Base-by-base conservation (phyloP, 2,113 vertebrate genomes). In the Myxocyprinus asiaticus region DNA sequence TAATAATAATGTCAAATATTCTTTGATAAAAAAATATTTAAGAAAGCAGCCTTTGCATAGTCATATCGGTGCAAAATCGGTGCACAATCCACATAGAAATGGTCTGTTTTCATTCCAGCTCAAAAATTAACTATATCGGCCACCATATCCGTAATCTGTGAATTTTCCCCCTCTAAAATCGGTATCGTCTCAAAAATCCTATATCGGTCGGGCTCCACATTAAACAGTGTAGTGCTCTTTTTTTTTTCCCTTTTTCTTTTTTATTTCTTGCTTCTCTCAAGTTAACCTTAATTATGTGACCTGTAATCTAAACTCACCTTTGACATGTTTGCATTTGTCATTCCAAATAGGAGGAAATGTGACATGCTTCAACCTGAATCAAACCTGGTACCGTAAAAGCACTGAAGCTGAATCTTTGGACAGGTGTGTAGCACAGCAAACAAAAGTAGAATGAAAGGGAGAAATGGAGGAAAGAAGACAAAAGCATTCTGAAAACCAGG, bases 351-450 rank as follows among this genome's bases (percentile, higher is more conserved):
- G 11, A 7, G 6, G 42, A 12, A 1, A 69, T 9, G 2, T 14
- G 7, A 56, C 51, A 7, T 22, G 66, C 2, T 50, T 6, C 22
- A 33, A 33, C 22, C 22, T 33, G 22, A 33, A 33, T 67, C 1
- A 9, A 22, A 22, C 22, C 0, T 2, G 3, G 55, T n/a, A 7
- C 14, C 5, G 11, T 58, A 33, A 58, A 58, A 70, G 22, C 22
- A 42, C 7, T 14, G 9, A 15, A 50, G 47, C 9, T 22, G 3
- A 12, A 17, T 55, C 11, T 55, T 4, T 10, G 12, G 12, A 43
- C 67, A 71, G 67, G 50, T 69, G 67, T 69, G 50, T 50, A 43
- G 66, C 9, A 12, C 48, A 9, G 48, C 22, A 8, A 53, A 11
- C 1, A 10, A 53, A 9, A 2, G 0, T 10, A 56, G 14, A 33